Evolutionary conservation across 2,113 vertebrate genomes (phyloP).

Genomic region (Cyphomyrus plagiostoma): DNA sequence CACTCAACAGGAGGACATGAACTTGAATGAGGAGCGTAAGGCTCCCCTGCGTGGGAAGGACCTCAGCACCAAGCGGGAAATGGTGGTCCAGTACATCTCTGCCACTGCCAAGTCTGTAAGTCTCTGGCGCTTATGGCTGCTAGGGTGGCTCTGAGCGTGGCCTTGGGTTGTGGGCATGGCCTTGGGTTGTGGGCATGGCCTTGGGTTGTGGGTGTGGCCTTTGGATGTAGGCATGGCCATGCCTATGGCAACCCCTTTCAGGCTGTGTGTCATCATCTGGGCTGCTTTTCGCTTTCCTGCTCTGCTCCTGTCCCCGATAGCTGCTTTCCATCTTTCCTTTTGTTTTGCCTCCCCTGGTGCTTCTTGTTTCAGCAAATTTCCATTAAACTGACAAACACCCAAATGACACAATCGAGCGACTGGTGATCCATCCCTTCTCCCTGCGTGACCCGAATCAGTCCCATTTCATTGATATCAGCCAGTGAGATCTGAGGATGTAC

Average conservation of each 20-base stretch:
- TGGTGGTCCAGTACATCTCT: conserved; percentile 97
- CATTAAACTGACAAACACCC: conserved; percentile 32
- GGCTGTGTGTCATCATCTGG: conserved; percentile 37
- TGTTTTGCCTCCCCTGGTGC: conserved; percentile 24
- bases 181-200: background rate
- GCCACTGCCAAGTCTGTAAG: conserved; percentile 97
- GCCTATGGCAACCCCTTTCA: conserved; percentile 22
- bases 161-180: background rate
- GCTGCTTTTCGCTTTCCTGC: conserved; percentile 37
- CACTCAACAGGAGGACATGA: conserved; percentile 87
- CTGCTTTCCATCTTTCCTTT: conserved; percentile 32
- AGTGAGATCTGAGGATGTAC: background rate
- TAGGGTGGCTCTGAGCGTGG: background rate
- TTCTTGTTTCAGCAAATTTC: background rate
- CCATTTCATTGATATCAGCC: background rate
- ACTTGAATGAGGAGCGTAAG: conserved; percentile 92
- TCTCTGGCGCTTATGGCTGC: background rate
- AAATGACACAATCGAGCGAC: conserved; percentile 32
- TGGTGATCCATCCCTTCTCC: conserved; percentile 34
- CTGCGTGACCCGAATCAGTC: conserved; percentile 36
- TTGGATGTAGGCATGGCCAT: background rate
- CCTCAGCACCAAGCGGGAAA: conserved; percentile 86
- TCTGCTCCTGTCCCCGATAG: conserved; percentile 47
- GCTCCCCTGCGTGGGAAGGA: conserved; percentile 88
- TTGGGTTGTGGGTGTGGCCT: background rate